These are phyloP conservation scores for Tenodera sinensis DNA, from an alignment of 2,888 invertebrate genomes.

Conservation along the genomic window DNA sequence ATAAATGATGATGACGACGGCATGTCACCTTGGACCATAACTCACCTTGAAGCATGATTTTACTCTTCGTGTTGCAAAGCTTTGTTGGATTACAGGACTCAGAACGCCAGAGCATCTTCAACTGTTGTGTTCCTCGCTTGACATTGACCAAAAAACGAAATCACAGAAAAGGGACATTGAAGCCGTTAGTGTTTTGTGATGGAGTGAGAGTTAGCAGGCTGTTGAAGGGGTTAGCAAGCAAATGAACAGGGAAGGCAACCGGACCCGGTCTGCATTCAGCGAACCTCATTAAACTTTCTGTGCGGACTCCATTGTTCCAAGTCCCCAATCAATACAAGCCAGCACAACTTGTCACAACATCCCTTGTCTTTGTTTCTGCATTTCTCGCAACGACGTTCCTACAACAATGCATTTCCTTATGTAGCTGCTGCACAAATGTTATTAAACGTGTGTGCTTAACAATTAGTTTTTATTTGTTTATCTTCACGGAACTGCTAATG, in stretches of 20 bases:
- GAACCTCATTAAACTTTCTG: background rate
- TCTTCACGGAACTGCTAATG: no score
- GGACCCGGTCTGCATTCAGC: background rate
- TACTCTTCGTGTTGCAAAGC: no score
- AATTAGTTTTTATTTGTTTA: no score
- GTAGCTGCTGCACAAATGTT: background rate
- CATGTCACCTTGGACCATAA: no score
- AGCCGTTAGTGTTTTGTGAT: background rate
- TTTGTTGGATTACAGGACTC: no score
- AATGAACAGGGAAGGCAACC: background rate
- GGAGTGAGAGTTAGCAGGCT: background rate
- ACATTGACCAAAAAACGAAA: background rate
- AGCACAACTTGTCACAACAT: background rate
- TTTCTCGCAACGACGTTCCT: background rate
- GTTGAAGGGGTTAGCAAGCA: background rate
- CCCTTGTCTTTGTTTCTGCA: background rate
- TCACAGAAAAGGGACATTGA: background rate
- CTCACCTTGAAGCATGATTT: no score
- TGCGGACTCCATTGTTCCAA: background rate
- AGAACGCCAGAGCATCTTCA: background rate
- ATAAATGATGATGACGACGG: no score
- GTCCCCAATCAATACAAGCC: background rate
- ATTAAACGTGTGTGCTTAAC: no score
- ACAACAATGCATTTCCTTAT: background rate
- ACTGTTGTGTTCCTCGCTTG: background rate